These are phyloP conservation scores for Apodemus speciosus DNA, from an alignment of 2,113 vertebrate genomes.

Conservation along the genomic window DNA sequence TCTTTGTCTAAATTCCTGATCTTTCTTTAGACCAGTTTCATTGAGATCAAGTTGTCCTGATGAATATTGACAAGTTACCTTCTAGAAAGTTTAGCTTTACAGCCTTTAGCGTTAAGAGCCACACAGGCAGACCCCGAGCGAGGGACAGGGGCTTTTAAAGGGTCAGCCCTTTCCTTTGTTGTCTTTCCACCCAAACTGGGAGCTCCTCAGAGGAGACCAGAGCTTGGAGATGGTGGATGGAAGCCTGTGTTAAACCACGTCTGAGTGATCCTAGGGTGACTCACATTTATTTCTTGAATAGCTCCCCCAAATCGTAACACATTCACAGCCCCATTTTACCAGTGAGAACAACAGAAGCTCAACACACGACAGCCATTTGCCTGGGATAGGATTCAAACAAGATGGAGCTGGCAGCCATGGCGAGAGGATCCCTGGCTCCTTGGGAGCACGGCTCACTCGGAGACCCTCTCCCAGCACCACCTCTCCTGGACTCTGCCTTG, in stretches of 20 bases:
- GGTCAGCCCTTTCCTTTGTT: background rate
- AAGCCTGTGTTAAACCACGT: accelerated
- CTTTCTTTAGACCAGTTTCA: slow-evolving; percentile 35
- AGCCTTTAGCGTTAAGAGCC: background rate
- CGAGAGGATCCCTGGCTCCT: background rate
- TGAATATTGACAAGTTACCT: background rate
- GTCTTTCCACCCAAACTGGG: background rate
- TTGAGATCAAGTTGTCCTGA: background rate
- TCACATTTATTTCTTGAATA: background rate
- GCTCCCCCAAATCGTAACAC: background rate
- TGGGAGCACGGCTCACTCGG: background rate
- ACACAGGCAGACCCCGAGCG: background rate
- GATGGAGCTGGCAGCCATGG: background rate
- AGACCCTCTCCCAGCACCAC: background rate
- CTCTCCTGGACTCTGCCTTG: background rate
- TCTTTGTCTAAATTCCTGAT: slow-evolving; percentile 5
- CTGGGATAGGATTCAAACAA: background rate
- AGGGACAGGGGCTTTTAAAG: background rate
- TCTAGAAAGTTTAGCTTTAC: background rate
- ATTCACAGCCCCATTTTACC: background rate
- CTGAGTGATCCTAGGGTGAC: background rate
- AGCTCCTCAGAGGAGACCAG: background rate
- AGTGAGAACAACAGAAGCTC: slow-evolving; percentile 10
- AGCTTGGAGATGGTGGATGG: background rate
- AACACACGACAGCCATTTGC: background rate